Evolutionary conservation across 2,797 vertebrate species (phyloP).

Genomic region (Sebastes iracundus): DNA sequence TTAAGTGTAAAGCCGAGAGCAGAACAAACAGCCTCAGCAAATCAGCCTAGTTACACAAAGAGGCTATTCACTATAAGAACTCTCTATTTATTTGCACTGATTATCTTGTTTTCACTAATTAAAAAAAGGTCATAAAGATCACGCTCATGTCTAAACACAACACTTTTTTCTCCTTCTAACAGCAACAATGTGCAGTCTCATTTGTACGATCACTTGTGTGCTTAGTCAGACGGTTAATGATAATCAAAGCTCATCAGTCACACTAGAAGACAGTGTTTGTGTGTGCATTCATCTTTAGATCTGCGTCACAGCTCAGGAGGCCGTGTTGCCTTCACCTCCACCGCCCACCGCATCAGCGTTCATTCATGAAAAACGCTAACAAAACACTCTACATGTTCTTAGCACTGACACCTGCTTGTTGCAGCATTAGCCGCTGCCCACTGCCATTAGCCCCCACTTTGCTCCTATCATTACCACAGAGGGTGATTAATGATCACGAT

Average conservation of each 20-base stretch:
- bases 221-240: neutral
- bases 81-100: neutral
- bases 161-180: neutral
- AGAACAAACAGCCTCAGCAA: neutral
- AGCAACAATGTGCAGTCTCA: neutral
- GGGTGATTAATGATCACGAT: constrained; percentile 2
- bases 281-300: neutral
- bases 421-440: constrained; percentile 8
- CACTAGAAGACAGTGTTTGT: neutral
- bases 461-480: constrained; percentile 14
- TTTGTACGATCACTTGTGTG: neutral
- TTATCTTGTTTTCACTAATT: constrained; percentile 23
- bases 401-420: constrained; percentile 29
- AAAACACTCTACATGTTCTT: constrained; percentile 61
- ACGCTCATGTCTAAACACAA: neutral
- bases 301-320: neutral
- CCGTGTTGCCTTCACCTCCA: too few relatives aligned
- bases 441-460: constrained; percentile 56
- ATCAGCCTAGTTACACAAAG: constrained; percentile 19
- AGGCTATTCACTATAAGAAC: neutral
- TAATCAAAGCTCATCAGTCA: constrained; percentile 26
- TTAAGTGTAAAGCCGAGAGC: constrained; percentile 2
- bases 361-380: constrained; percentile 28
- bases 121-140: neutral
- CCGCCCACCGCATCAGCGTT: neutral